phyloP scores from a whole-genome alignment of 2,888 invertebrate species.

The Megastigmus dorsalis region DNA sequence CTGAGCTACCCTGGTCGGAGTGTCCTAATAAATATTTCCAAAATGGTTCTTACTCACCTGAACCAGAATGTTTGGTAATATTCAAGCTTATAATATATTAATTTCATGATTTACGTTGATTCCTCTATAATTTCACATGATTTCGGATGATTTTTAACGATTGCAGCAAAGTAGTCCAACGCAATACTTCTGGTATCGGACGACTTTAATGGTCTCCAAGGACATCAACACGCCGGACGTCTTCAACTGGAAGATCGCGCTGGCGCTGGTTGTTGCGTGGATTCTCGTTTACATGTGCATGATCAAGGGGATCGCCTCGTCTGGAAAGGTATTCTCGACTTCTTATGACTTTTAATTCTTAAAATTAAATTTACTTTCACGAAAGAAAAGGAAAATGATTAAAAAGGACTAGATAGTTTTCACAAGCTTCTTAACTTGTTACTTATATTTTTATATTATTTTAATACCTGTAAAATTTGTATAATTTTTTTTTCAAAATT shows the following conservation, averaged over 20 bases:
- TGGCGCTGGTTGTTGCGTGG: slow-evolving; percentile 93
- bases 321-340: slow-evolving; percentile 91
- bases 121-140: no score
- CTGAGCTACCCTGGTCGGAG: slow-evolving; percentile 92
- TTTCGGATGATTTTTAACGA: no score
- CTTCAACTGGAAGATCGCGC: slow-evolving; percentile 94
- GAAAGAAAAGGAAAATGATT: no score
- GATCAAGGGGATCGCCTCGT: slow-evolving; percentile 97
- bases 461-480: no score
- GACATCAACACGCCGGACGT: slow-evolving; percentile 89
- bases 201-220: slow-evolving; percentile 91
- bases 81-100: no score
- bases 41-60: slow-evolving; percentile 86
- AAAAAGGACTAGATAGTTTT: no score
- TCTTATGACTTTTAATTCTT: no score
- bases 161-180: slow-evolving; percentile 90
- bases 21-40: slow-evolving; percentile 89
- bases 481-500: no score
- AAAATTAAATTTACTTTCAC: no score
- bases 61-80: slow-evolving; percentile 89
- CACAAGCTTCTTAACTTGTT: no score
- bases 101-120: no score
- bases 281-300: slow-evolving; percentile 96
- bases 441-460: no score
- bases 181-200: slow-evolving; percentile 96